Percentiles rank a stretch among this genome's conserved stretches.
Conservation (phyloP, 2,113 vertebrate genomes). For the Actenoides hombroni region DNA sequence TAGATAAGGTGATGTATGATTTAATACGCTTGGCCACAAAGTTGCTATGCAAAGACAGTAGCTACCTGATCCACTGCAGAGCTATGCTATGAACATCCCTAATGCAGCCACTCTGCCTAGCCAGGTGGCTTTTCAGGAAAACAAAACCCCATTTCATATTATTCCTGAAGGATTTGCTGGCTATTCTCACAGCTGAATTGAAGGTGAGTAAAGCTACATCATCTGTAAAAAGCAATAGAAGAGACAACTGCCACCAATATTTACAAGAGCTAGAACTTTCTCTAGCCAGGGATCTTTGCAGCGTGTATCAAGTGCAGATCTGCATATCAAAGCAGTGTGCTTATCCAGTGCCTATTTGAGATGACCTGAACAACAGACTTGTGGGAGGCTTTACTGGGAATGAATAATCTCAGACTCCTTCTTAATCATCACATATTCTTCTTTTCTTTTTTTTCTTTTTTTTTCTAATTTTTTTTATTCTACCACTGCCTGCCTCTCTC, state of each 20-base stretch:
- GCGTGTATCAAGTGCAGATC: background rate
- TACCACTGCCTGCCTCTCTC: background rate
- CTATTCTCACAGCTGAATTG: background rate
- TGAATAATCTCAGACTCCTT: background rate
- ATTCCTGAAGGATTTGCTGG: background rate
- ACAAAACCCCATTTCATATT: background rate
- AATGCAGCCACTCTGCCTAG: background rate
- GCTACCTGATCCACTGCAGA: constrained; percentile 30
- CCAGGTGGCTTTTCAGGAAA: background rate
- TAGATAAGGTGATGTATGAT: background rate
- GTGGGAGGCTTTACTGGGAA: background rate
- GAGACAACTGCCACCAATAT: background rate
- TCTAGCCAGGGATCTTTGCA: background rate
- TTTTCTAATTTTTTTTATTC: background rate
- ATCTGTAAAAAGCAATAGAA: background rate
- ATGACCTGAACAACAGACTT: background rate
- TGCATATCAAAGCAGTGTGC: rapidly evolving
- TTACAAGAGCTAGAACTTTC: background rate
- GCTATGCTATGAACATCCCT: background rate
- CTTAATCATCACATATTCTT: background rate
- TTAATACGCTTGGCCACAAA: background rate
- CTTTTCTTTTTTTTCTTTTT: rapidly evolving
- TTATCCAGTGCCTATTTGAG: background rate
- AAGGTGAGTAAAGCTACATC: background rate
- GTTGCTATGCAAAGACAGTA: constrained; percentile 9